Conservation (phyloP, 1,140 invertebrate genomes). For the Thaumetopoea pityocampa region DNA sequence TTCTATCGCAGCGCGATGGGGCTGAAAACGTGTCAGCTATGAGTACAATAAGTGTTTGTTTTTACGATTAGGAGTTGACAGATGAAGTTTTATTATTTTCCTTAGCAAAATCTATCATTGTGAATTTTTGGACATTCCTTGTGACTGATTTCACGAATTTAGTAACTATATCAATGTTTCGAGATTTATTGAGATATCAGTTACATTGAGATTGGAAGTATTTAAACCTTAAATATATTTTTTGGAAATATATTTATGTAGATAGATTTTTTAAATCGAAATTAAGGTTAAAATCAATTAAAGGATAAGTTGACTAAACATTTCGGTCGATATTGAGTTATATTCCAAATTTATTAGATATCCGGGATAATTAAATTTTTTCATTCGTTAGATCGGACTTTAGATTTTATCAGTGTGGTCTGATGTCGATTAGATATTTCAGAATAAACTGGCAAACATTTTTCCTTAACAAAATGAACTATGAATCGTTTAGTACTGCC, state of each 20-base stretch:
- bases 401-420: no score
- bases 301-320: not conserved
- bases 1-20: slow-evolving; percentile 87
- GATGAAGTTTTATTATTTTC: slow-evolving; percentile 12
- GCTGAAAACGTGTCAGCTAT: slow-evolving; percentile 40
- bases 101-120: not conserved
- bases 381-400: no score
- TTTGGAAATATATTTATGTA: slow-evolving; percentile 46
- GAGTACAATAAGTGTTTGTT: slow-evolving; percentile 29
- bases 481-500: no score
- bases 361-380: no score
- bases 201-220: slow-evolving; percentile 5
- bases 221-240: slow-evolving; percentile 33
- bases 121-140: not conserved
- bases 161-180: not conserved
- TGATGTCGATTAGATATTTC: no score
- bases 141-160: slow-evolving; percentile 2
- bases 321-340: no score
- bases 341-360: no score
- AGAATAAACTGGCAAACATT: no score
- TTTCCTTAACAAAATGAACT: no score
- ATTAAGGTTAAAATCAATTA: slow-evolving; percentile 10
- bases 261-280: slow-evolving; percentile 23
- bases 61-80: slow-evolving; percentile 44
- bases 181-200: not conserved